phyloP scores from a whole-genome alignment of 1,140 invertebrate species.

The Zaprionus lachaisei region DNA sequence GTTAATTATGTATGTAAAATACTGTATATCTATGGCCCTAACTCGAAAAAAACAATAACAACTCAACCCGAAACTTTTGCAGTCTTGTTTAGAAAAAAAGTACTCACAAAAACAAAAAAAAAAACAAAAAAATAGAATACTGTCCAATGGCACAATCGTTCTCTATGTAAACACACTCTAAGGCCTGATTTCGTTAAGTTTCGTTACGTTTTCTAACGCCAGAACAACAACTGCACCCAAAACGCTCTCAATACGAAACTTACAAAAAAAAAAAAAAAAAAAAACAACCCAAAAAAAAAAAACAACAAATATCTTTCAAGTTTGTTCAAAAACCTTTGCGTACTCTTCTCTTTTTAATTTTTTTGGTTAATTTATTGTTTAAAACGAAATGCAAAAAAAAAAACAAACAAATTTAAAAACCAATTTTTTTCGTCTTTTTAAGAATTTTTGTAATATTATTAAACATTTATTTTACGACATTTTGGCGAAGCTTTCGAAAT shows the following conservation, averaged over 20 bases:
- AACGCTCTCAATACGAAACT: slow-evolving; percentile 26
- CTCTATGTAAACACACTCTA: slow-evolving; percentile 25
- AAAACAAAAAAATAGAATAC: slow-evolving; percentile 16
- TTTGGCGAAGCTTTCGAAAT: slow-evolving; percentile 46
- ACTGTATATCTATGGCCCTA: neutral
- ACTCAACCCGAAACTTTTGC: neutral
- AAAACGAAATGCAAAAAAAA: slow-evolving; percentile 11
- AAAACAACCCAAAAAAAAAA: slow-evolving; percentile 27
- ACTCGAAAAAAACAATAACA: slow-evolving; percentile 13
- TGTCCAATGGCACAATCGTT: slow-evolving; percentile 70
- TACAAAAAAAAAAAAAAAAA: slow-evolving; percentile 10
- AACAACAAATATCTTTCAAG: neutral
- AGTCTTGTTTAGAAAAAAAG: slow-evolving; percentile 28
- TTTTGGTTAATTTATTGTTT: slow-evolving; percentile 55
- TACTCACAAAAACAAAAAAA: slow-evolving; percentile 5
- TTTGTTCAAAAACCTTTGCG: slow-evolving; percentile 27
- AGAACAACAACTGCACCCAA: slow-evolving; percentile 19
- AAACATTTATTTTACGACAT: slow-evolving; percentile 18
- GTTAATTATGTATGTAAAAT: slow-evolving; percentile 9
- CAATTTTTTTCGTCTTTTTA: slow-evolving; percentile 18
- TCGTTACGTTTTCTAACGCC: slow-evolving; percentile 57
- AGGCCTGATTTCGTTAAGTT: slow-evolving; percentile 61
- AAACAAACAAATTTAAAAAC: neutral
- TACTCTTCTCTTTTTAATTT: slow-evolving; percentile 27
- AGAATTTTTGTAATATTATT: slow-evolving; percentile 19